phyloP scores from a whole-genome alignment of 2,888 invertebrate species.

The Pseudoips prasinana region DNA sequence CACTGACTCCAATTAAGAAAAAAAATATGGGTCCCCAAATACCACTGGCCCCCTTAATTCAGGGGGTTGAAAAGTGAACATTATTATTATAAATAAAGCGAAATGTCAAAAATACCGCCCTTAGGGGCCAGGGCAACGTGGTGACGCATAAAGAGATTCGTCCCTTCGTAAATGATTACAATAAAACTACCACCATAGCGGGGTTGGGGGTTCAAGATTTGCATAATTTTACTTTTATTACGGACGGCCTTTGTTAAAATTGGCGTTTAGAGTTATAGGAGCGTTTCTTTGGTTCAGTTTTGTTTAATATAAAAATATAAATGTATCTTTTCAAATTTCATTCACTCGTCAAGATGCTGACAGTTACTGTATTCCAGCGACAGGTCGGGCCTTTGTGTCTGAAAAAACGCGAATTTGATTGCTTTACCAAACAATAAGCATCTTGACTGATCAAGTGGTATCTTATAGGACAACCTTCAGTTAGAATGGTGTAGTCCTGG shows the following conservation, averaged over 20 bases:
- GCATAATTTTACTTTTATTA: slow-evolving; percentile 37
- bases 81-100: slow-evolving; percentile 39
- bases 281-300: slow-evolving; percentile 14
- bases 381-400: too few species aligned
- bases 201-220: slow-evolving; percentile 25
- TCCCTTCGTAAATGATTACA: slow-evolving; percentile 35
- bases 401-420: too few species aligned
- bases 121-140: slow-evolving; percentile 39
- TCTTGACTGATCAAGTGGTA: too few species aligned
- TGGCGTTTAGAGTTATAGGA: slow-evolving; percentile 17
- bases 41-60: neutral
- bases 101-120: slow-evolving; percentile 51
- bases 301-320: slow-evolving; percentile 6
- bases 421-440: too few species aligned
- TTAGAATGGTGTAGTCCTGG: too few species aligned
- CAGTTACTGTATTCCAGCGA: too few species aligned
- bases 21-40: slow-evolving; percentile 2
- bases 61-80: slow-evolving; percentile 29
- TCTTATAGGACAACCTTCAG: too few species aligned
- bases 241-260: slow-evolving; percentile 28
- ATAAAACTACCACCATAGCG: slow-evolving; percentile 31
- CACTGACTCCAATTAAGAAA: too few species aligned
- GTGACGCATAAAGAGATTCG: slow-evolving; percentile 47
- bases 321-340: too few species aligned
- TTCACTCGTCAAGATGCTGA: too few species aligned